These are phyloP conservation scores for Portevinia maculata DNA, from an alignment of 2,888 invertebrate species.

Conservation along the genomic window DNA sequence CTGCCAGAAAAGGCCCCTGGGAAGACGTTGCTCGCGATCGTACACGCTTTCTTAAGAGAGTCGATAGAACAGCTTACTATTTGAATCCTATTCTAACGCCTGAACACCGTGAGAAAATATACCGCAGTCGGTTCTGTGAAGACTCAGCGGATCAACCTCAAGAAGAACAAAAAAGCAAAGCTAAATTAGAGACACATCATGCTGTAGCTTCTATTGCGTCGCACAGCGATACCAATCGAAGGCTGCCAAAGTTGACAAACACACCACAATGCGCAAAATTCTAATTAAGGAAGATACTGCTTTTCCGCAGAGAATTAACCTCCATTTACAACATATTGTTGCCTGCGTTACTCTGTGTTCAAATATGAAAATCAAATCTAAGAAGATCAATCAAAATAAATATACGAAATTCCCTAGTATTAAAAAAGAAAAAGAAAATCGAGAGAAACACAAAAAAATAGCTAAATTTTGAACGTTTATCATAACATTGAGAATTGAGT, in stretches of 20 bases:
- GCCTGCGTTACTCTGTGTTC: conserved; percentile 61
- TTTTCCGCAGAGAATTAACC: conserved; percentile 4
- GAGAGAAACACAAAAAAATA: not conserved
- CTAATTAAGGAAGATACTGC: conserved; percentile 20
- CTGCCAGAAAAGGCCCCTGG: conserved; percentile 86
- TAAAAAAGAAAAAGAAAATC: conserved; percentile 11
- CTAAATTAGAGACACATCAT: conserved; percentile 8
- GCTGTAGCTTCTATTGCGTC: conserved; percentile 11
- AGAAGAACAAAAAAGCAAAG: conserved; percentile 11
- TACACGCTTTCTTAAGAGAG: conserved; percentile 79
- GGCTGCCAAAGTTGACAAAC: conserved; percentile 56
- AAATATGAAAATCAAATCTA: conserved; percentile 30
- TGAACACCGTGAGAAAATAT: conserved; percentile 80
- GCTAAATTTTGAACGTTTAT: conserved; percentile 23
- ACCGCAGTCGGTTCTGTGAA: conserved; percentile 78
- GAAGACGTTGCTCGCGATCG: conserved; percentile 84
- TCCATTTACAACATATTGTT: conserved; percentile 59
- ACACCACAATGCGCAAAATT: conserved; percentile 52
- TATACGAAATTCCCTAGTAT: conserved; percentile 35
- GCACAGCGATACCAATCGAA: conserved; percentile 37
- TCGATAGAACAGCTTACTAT: conserved; percentile 76
- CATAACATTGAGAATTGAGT: not conserved
- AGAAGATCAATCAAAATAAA: conserved; percentile 20
- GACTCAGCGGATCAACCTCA: conserved; percentile 23
- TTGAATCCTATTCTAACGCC: conserved; percentile 78